Percentiles rank a stretch among this genome's conserved stretches.
phyloP scores from a whole-genome alignment of 2,888 invertebrate genomes.

The Limnephilus rhombicus region DNA sequence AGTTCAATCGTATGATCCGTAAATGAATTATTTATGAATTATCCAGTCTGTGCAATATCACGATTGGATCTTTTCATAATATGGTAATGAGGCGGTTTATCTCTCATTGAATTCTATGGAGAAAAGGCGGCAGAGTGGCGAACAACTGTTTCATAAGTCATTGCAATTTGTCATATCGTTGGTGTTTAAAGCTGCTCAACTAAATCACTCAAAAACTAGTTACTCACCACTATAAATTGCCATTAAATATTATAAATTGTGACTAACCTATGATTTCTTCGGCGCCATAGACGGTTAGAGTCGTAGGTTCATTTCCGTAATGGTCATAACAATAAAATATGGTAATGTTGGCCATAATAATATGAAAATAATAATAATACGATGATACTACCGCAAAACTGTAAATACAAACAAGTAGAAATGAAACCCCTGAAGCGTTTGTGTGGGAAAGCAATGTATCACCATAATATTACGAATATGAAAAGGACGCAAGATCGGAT shows the following conservation, averaged over 20 bases:
- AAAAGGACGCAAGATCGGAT: too few species aligned
- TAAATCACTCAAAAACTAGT: constrained; percentile 4
- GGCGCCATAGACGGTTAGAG: not conserved
- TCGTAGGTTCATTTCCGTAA: not conserved
- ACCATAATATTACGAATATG: too few species aligned
- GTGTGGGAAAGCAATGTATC: not conserved
- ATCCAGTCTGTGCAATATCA: not conserved
- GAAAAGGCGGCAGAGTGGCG: not conserved
- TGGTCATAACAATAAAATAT: not conserved
- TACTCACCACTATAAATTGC: not conserved
- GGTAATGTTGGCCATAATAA: not conserved
- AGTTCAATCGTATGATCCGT: not conserved
- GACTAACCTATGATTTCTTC: constrained; percentile 1
- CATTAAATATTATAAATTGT: not conserved
- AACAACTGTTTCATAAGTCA: constrained; percentile 30
- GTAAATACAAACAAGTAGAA: not conserved
- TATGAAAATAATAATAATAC: not conserved
- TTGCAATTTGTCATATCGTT: constrained; percentile 22
- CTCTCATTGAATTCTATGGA: not conserved
- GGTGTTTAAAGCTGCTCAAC: not conserved
- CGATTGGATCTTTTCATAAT: not conserved
- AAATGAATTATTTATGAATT: constrained; percentile 1
- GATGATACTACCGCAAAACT: not conserved
- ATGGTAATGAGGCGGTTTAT: not conserved
- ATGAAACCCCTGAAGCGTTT: not conserved